Conservation (phyloP, 2,113 vertebrate species). For the Meriones unguiculatus region DNA sequence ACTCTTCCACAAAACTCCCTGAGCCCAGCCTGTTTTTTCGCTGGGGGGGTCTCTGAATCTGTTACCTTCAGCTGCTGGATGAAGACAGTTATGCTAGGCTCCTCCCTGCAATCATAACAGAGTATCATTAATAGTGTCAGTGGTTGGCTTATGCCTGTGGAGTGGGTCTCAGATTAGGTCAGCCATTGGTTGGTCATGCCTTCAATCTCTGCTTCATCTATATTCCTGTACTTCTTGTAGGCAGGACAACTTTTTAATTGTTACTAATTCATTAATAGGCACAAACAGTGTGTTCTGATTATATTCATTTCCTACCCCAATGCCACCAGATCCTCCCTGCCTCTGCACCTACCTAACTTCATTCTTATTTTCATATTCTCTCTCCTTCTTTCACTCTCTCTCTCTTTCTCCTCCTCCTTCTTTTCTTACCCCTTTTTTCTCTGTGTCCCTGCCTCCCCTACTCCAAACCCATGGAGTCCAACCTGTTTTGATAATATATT, state of each 20-base stretch:
- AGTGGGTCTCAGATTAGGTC: too few species aligned
- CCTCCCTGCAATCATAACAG: too few species aligned
- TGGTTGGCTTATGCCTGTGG: too few species aligned
- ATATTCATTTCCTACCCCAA: background rate
- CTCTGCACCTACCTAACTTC: background rate
- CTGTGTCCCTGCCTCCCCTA: background rate
- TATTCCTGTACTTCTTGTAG: too few species aligned
- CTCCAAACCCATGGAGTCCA: background rate
- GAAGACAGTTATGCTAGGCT: too few species aligned
- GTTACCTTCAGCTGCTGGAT: too few species aligned
- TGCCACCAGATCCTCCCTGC: background rate
- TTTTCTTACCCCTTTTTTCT: background rate
- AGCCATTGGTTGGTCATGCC: too few species aligned
- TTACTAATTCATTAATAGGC: background rate
- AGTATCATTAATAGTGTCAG: too few species aligned
- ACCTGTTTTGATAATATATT: background rate
- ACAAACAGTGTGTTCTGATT: background rate
- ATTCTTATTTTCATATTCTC: background rate
- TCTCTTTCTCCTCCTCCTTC: background rate
- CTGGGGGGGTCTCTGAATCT: too few species aligned
- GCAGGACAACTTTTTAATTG: background rate
- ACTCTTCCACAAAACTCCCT: too few species aligned
- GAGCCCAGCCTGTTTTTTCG: too few species aligned
- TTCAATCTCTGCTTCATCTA: too few species aligned
- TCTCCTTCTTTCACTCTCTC: background rate